Conservation (phyloP, 2,888 invertebrate genomes). For the Tiphia femorata region DNA sequence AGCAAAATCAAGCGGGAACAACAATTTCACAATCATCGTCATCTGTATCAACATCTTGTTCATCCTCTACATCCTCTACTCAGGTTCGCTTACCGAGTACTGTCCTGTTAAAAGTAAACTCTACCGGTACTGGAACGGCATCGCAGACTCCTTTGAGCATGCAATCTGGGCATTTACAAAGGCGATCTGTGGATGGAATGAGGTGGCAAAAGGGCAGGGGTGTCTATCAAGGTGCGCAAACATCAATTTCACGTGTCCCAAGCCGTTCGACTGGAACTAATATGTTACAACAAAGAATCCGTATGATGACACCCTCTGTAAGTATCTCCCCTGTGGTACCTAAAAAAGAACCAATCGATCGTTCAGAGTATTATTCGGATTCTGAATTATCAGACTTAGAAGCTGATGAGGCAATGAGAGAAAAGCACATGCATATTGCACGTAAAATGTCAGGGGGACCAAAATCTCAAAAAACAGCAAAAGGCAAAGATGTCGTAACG, state of each 20-base stretch:
- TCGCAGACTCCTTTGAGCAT: conserved; percentile 37
- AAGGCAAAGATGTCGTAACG: conserved; percentile 77
- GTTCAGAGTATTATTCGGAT: conserved; percentile 64
- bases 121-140: conserved; percentile 46
- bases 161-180: conserved; percentile 49
- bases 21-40: conserved; percentile 58
- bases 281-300: conserved; percentile 61
- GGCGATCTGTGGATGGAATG: conserved; percentile 56
- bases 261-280: conserved; percentile 51
- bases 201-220: conserved; percentile 64
- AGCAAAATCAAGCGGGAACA: conserved; percentile 64
- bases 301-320: conserved; percentile 71
- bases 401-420: conserved; percentile 54
- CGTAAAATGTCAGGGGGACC: conserved; percentile 47
- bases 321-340: conserved; percentile 70
- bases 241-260: conserved; percentile 61
- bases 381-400: conserved; percentile 65
- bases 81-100: conserved; percentile 64
- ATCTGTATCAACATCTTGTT: too few relatives aligned
- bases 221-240: conserved; percentile 55
- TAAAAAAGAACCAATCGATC: conserved; percentile 62
- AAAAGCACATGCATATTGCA: conserved; percentile 57
- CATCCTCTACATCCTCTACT: conserved; percentile 42
- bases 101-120: conserved; percentile 64
- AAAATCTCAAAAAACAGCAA: conserved; percentile 56